These are phyloP conservation scores for Himalopsyche kuldschensis DNA, from an alignment of 2,888 invertebrate genomes.

Conservation along the genomic window DNA sequence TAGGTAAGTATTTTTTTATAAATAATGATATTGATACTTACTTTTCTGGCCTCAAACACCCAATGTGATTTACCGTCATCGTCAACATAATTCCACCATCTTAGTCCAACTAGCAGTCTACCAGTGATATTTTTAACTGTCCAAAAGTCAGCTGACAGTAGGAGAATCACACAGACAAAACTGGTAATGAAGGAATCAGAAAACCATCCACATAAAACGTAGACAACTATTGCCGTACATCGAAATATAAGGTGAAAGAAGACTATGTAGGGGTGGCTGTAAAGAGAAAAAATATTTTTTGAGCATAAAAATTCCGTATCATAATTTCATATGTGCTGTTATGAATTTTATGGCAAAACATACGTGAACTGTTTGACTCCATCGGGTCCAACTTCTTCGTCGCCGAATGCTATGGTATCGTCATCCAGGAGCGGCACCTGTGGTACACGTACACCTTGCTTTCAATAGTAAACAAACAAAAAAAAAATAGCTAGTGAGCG, in stretches of 20 bases:
- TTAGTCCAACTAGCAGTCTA: conserved; percentile 87
- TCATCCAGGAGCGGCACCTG: conserved; percentile 86
- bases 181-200: conserved; percentile 92
- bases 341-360: neutral
- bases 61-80: conserved; percentile 96
- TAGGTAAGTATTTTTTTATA: no score
- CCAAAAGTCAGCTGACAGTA: conserved; percentile 98
- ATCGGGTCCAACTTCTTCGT: conserved; percentile 69
- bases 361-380: conserved; percentile 50
- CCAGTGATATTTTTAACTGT: conserved; percentile 97
- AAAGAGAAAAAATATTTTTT: conserved; percentile 43
- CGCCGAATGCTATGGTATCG: conserved; percentile 84
- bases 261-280: conserved; percentile 89
- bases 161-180: conserved; percentile 86
- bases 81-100: conserved; percentile 99
- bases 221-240: conserved; percentile 78
- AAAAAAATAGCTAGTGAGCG: conserved; percentile 27
- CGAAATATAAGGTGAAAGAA: conserved; percentile 91
- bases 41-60: conserved; percentile 96
- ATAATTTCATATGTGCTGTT: neutral
- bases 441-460: conserved; percentile 60
- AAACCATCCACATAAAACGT: conserved; percentile 89
- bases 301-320: neutral
- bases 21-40: conserved; percentile 45
- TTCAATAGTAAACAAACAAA: conserved; percentile 28